Conservation (phyloP, 2,888 invertebrate species). For the Amphipyra berbera region DNA sequence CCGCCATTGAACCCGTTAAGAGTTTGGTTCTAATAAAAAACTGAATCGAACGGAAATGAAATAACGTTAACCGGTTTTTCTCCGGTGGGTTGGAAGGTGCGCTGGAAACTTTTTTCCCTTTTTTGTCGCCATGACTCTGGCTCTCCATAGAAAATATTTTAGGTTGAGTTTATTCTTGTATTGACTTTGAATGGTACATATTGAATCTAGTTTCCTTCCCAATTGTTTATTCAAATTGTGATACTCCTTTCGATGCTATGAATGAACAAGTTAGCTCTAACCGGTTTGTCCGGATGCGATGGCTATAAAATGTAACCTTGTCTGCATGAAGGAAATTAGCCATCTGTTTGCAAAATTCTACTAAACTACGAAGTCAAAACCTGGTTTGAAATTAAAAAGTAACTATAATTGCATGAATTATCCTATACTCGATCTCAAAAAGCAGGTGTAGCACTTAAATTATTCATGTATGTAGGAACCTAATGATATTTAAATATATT, state of each 20-base stretch:
- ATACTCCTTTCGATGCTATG: slow-evolving; percentile 46
- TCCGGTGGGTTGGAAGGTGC: slow-evolving; percentile 74
- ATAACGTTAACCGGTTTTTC: slow-evolving; percentile 87
- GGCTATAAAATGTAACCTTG: slow-evolving; percentile 54
- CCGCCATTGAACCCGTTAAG: slow-evolving; percentile 82
- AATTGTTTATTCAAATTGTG: slow-evolving; percentile 43
- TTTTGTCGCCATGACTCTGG: slow-evolving; percentile 69
- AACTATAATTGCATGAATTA: slow-evolving; percentile 9
- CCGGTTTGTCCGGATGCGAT: slow-evolving; percentile 55
- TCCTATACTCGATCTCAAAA: slow-evolving; percentile 2
- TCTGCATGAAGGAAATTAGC: slow-evolving; percentile 49
- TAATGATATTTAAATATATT: slow-evolving; percentile 22
- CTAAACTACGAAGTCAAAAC: slow-evolving; percentile 14
- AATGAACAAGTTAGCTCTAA: slow-evolving; percentile 47
- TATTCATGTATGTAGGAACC: slow-evolving; percentile 20
- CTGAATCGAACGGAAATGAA: slow-evolving; percentile 89
- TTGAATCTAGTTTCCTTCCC: slow-evolving; percentile 32
- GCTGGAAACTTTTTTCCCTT: slow-evolving; percentile 71
- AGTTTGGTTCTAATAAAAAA: slow-evolving; percentile 85
- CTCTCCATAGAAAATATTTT: slow-evolving; percentile 51
- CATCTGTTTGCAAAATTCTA: slow-evolving; percentile 40
- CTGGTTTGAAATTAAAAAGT: slow-evolving; percentile 5
- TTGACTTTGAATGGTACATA: slow-evolving; percentile 34
- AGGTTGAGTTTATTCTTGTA: slow-evolving; percentile 42
- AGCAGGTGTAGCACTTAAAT: slow-evolving; percentile 7